Base-by-base conservation (phyloP, 1,140 invertebrate species). In the Drosophila ercepeae region DNA sequence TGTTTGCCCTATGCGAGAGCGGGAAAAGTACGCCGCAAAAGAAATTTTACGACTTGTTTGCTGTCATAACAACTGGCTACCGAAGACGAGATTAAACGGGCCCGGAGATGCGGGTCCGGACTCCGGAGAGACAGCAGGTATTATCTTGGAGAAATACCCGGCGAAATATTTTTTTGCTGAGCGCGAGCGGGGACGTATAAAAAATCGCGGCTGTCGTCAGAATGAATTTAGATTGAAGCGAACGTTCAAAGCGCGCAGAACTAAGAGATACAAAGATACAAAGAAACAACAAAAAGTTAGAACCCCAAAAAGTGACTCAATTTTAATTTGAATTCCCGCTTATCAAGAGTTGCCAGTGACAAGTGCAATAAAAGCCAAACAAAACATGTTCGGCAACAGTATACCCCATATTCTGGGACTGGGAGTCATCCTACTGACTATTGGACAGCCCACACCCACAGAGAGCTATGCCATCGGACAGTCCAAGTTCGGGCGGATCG, bases 221-320 rank as follows among this genome's bases (percentile, higher is more conserved):
- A 90, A 89, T 78, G 81, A 61, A 89, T 78, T 90, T 89, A 90
- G 78, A 90, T 75, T 83, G 82, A 88, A 78, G 71, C 71, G 61
- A 79, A 61, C 78, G 46, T 65, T 89, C 71, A 74, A 77, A 74
- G 55, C 71, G 89, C 74, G 70, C 83, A 90, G 70, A 89, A 81
- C 60, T 65, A 48, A 55, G 41, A 58, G 19, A 27, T 48, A 52
- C 16, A 45, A 32, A 29, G 16, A 48, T 18, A 51, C 7, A 32
- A 32, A 32, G 29, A 32, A 11, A 46, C 36, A 5, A 42, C 39
- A 9, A 42, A 18, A 42, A 42, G 14, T 9, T 16, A 34, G 27
- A 49, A 9, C 27, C 6, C 34, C 6, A 54, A 25, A 9, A 34
- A 52, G 57, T 60, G 60, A 67, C 42, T 32, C 13, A 42, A 32